These are phyloP conservation scores for Sinelater perroti DNA, from an alignment of 2,888 invertebrate genomes.

Conservation along the genomic window DNA sequence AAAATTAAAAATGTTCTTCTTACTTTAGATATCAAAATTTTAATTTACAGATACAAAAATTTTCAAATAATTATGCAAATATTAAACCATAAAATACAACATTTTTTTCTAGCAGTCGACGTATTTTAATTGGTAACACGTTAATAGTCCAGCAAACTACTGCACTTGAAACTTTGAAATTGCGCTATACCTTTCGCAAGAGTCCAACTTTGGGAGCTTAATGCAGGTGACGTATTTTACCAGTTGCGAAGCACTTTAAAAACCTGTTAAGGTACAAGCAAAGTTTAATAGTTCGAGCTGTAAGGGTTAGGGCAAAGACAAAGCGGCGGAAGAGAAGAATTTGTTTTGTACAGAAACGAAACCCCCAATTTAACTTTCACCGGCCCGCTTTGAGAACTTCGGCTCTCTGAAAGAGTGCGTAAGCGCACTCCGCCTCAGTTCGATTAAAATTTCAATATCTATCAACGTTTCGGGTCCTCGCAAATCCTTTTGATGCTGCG, in stretches of 20 bases:
- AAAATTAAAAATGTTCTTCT: too few species aligned
- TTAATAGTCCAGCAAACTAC: too few species aligned
- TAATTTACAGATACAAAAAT: too few species aligned
- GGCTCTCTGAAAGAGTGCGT: conserved; percentile 21
- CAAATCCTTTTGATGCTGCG: conserved; percentile 6
- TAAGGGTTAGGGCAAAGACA: conserved; percentile 10
- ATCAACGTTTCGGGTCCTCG: conserved; percentile 20
- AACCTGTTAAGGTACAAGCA: conserved; percentile 21
- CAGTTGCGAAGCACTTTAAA: conserved; percentile 20
- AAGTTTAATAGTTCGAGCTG: conserved; percentile 24
- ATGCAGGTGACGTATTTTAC: too few species aligned
- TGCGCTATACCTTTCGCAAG: too few species aligned
- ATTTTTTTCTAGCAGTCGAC: too few species aligned
- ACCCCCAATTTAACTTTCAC: conserved; percentile 43
- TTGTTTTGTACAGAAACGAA: conserved; percentile 35
- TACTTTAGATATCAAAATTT: too few species aligned
- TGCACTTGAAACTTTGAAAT: too few species aligned
- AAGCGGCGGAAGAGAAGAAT: conserved; percentile 32
- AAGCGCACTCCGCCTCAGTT: conserved; percentile 11
- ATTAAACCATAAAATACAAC: too few species aligned
- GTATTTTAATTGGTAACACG: too few species aligned
- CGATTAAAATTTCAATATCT: conserved; percentile 26
- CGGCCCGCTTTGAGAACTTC: conserved; percentile 32
- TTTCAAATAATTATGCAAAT: too few species aligned
- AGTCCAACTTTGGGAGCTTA: too few species aligned